Conservation (phyloP, 2,113 vertebrate species). For the Pandion haliaetus region DNA sequence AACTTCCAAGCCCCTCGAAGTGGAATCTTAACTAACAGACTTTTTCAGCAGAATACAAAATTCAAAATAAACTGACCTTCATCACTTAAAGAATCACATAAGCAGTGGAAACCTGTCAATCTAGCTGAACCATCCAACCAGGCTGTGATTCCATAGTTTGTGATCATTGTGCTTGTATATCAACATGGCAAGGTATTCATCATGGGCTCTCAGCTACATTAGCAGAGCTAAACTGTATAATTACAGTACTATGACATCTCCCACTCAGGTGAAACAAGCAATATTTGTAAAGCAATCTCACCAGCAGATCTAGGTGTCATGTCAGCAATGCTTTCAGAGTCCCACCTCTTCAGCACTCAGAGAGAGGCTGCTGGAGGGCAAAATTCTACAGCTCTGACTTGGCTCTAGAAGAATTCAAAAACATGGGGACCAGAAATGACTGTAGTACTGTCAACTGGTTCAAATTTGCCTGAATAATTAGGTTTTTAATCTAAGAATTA, state of each 20-base stretch:
- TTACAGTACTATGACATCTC: not conserved
- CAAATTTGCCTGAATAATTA: not conserved
- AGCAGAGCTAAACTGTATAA: not conserved
- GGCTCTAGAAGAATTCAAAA: not conserved
- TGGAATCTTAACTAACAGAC: not conserved
- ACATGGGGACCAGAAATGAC: not conserved
- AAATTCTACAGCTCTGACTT: not conserved
- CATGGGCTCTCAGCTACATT: not conserved
- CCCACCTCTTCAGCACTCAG: not conserved
- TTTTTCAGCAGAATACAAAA: not conserved
- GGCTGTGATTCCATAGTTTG: not conserved
- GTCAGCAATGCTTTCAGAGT: not conserved
- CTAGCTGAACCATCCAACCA: not conserved
- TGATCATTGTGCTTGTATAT: not conserved
- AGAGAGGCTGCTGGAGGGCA: not conserved
- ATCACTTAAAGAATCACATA: not conserved
- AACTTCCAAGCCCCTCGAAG: constrained; percentile 14
- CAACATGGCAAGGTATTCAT: not conserved
- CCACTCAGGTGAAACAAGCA: not conserved
- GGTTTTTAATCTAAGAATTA: not conserved
- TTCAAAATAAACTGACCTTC: not conserved
- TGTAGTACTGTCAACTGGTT: not conserved
- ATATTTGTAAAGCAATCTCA: not conserved
- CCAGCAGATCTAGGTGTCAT: not conserved
- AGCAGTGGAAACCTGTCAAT: not conserved